Base-by-base conservation (phyloP, 2,888 invertebrate genomes). In the Erebia palarica region DNA sequence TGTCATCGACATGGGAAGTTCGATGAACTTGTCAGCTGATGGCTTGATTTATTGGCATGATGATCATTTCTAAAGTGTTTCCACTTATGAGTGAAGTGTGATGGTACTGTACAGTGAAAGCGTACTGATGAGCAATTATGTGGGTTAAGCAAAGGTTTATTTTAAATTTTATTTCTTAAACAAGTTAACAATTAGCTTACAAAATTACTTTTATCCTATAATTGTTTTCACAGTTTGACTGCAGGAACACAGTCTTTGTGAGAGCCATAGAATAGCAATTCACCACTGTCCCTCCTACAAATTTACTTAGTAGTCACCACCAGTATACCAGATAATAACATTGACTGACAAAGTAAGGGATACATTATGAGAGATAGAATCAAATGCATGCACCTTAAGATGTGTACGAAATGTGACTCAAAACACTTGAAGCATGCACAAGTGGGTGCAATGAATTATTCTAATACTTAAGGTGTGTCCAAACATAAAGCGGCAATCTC, bases 1-100 rank as follows among this genome's bases (percentile, higher is more conserved):
- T 76, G 78, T 77, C 78, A 76, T 70, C 71, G 77, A 75, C 78
- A 75, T 77, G 72, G 74, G 27, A 13, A 67, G 72, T 74, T 65
- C 75, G 70, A 71, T 74, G 75, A 76, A 76, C 78, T 59, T 70
- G 64, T 71, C 76, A 78, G 77, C 74, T 77, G 73, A 72, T 72
- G 65, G 67, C 60, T 73, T 70, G 61, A 72, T 73, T 57, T 44
- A 71, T 69, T 14, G 51, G 10, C 49, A 53, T 53, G 11, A 59
- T 64, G 7, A 55, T 10, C 10, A 18, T 9, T 9, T 18, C 27
- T 55, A 18, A 10, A 11, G 18, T 11, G 55, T 51, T n/a, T 51
- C n/a, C 8, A 5, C 13, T 47, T n/a, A 5, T n/a, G n/a, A 8
- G n/a, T 51, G 14, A 14, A 51, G 47, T 14, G 1, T 8, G 8